Evolutionary conservation across 92 coral and sea anemone species (phyloP), one percentile per base, ranked within the genome.

Genomic region (Actinernus sp.): DNA sequence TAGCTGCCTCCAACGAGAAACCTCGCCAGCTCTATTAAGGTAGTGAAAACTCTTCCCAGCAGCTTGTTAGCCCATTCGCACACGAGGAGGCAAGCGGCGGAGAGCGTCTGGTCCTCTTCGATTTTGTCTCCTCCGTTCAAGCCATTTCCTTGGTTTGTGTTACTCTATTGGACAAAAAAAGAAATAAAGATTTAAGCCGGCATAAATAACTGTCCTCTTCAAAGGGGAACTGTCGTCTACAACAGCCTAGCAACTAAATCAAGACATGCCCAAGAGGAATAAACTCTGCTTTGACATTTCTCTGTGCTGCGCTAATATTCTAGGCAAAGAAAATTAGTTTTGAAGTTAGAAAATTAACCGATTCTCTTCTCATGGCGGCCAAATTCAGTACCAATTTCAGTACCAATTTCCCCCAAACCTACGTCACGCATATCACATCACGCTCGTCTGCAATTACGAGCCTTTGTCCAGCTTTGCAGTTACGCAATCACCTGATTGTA

Each of bases 21-120:
- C 32, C 95, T 81, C n/a, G 97, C 97, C 58, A 95, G 67, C 55
- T 95, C 97, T 18, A 88, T 81, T 22, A 95, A 57, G 1, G 99
- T 91, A 18, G 86, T 83, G 62, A 95, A 95, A 33, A 95, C 99
- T 41, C 99, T 46, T 1, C 99, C 99, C 9, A 95, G 97, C 11
- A 95, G 92, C 56, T 95, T 95, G 78, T 95, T 95, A 13, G 99
- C 99, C 99, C 99, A 95, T 33, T 95, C 99, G 25, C 99, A 95
- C 37, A 95, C 99, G 18, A 95, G 79, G 2, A 87, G 65, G 53
- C 99, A 95, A 0, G 99, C 99, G 0, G 99, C 99, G 20, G 97
- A 76, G 12, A 95, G 60, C 2, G 99, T 87, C 49, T 95, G 99
- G 56, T 95, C 99, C 49, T 91, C 99, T 47, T 89, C 97, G 4